Evolutionary conservation across 2,888 invertebrate species (phyloP), one percentile per base, ranked within the genome.

Genomic region (Drosophila paranaensis): DNA sequence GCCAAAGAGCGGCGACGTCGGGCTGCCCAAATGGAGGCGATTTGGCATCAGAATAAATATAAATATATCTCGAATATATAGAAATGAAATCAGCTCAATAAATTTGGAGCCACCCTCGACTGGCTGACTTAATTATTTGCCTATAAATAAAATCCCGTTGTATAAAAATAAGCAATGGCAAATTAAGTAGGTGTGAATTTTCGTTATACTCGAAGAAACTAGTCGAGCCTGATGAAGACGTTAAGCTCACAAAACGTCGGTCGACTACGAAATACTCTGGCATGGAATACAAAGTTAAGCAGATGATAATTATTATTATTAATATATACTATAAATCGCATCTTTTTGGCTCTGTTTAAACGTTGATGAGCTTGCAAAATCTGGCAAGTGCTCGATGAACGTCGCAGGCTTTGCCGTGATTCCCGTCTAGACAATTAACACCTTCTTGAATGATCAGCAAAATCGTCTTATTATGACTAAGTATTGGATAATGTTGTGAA

Each of bases 21-120:
- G 1, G 82, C 80, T 9, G 73, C 70, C 6, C 66, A 75, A 30
- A 45, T 80, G 9, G 72, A 88, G 10, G 27, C 70, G n/a, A 56
- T 71, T 6, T 79, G 81, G 84, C 76, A 25, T 16, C 35, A 67
- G 13, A 27, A 39, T 2, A 11, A 14, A 46, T 39, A 43, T 14
- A n/a, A n/a, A 33, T 25, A n/a, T 10, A 10, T 39, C 9, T 20
- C 0, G 39, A 27, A 10, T 33, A 10, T 10, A 40, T 45, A 33
- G 14, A 55, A 16, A 43, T 10, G 13, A 25, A 33, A 16, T 16
- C 27, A 16, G 13, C 0, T 33, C 11, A 25, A 6, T 25, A 57
- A 11, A 27, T n/a, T 27, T n/a, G 0, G 5, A 45, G 13, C 25
- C 35, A 11, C 8, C 45, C 35, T 35, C 25, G 35, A 8, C 11